Base-by-base conservation (phyloP, 2,888 invertebrate genomes). In the Trissonchulus sp. region DNA sequence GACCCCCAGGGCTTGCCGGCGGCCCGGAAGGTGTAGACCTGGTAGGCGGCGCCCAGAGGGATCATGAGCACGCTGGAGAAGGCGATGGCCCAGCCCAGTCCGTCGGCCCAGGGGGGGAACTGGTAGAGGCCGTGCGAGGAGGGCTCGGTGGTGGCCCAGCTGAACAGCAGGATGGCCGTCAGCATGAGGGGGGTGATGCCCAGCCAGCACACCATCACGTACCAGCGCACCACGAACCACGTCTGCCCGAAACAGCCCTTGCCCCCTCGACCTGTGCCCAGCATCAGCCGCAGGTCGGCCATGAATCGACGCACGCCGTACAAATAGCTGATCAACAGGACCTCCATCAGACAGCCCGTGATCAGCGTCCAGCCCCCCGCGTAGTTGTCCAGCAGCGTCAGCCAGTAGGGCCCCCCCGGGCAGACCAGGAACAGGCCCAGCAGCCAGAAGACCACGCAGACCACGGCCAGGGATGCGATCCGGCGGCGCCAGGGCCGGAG, bases 261-360 rank as follows among this genome's bases (percentile, higher is more conserved):
- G 18, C n/a, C 1, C 18, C 38, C 31, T 30, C 23, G 28, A 1
- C 65, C n/a, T 30, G 2, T 1, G 1, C 75, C 75, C 30, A 75
- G 35, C 75, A 73, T 73, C 38, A 63, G 28, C 18, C 34, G 3
- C 3, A 75, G 2, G 62, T 75, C 75, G 8, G 15, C 71, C 15
- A 77, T 34, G 35, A 76, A 73, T n/a, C 76, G 69, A 18, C 63
- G 23, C 2, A 72, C 31, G 84, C 87, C 87, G 79, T 88, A 87
- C 1, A 86, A 83, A 84, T 86, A 87, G 33, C 85, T 81, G 36
- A 87, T 81, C 31, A 85, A 83, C 37, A 86, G 74, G 76, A 86
- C 85, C 78, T 87, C 87, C 31, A 88, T 88, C 78, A 92, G 79
- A 28, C 86, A 86, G 71, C 86, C 86, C 75, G 86, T 79, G 33